A percentile compares a stretch with the other conserved stretches of the same genome.
Evolutionary conservation across 2,113 vertebrate genomes (phyloP).

Genomic region (Xyrauchen texanus): DNA sequence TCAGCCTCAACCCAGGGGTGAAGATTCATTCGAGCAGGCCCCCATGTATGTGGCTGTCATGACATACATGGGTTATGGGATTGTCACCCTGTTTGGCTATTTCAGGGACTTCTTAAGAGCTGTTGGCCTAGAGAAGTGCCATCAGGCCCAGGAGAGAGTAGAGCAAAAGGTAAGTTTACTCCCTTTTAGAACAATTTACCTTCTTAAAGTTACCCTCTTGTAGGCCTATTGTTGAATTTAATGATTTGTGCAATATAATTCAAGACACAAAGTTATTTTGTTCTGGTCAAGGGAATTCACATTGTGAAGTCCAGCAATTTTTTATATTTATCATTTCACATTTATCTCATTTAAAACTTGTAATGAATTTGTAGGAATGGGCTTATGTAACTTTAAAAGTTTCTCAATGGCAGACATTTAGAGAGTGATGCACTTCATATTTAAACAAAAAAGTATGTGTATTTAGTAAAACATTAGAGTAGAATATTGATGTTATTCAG

Average conservation of each 20-base stretch:
- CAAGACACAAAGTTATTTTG: too few relatives aligned
- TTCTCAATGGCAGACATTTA: not conserved
- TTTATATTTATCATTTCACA: not conserved
- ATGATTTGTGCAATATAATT: too few relatives aligned
- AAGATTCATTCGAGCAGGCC: slow-evolving; percentile 84
- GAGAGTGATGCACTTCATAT: not conserved
- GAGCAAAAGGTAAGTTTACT: slow-evolving; percentile 85
- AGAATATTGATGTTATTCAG: not conserved
- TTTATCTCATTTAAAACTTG: not conserved
- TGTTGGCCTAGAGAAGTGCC: slow-evolving; percentile 85
- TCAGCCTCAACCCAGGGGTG: slow-evolving; percentile 62
- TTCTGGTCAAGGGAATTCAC: not conserved
- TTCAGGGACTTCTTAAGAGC: slow-evolving; percentile 90
- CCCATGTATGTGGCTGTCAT: slow-evolving; percentile 88
- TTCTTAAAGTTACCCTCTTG: not conserved
- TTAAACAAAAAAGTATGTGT: not conserved
- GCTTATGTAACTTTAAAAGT: not conserved
- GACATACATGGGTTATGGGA: slow-evolving; percentile 87
- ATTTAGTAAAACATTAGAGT: too few relatives aligned
- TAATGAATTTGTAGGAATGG: not conserved
- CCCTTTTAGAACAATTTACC: too few relatives aligned
- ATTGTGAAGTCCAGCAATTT: not conserved
- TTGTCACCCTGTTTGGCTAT: slow-evolving; percentile 91
- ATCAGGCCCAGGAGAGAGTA: slow-evolving; percentile 81
- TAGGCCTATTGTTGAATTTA: not conserved